Conservation (phyloP, 2,888 invertebrate species). For the Bombyx huttoni region DNA sequence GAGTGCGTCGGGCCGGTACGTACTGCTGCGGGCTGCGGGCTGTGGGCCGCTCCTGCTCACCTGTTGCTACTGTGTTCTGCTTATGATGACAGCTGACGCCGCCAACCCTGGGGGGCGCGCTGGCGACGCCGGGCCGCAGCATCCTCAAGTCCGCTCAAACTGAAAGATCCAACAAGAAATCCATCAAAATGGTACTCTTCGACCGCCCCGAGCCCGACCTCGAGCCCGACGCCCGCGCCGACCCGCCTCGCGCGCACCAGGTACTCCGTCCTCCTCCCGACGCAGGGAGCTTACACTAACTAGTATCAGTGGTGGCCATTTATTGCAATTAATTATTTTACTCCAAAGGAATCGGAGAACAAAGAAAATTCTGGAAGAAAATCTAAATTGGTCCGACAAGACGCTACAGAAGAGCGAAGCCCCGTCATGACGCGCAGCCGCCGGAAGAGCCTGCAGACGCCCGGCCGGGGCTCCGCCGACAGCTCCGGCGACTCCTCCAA, state of each 20-base stretch:
- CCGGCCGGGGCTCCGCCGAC: slow-evolving; percentile 5
- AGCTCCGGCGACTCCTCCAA: slow-evolving; percentile 8
- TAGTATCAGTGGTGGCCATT: neutral
- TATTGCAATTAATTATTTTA: no score
- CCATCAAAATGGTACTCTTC: slow-evolving; percentile 48
- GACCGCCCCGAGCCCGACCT: slow-evolving; percentile 28
- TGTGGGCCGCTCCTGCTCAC: no score
- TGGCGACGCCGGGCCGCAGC: slow-evolving; percentile 49
- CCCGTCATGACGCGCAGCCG: slow-evolving; percentile 35
- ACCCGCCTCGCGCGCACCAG: no score
- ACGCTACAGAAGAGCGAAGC: slow-evolving; percentile 24
- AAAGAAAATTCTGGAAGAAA: slow-evolving; percentile 28
- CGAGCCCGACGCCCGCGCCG: no score
- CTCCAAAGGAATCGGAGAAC: slow-evolving; percentile 10
- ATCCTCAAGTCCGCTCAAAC: slow-evolving; percentile 38
- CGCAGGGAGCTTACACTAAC: no score
- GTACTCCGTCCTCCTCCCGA: no score
- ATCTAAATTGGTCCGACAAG: slow-evolving; percentile 25
- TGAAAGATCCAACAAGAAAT: slow-evolving; percentile 30
- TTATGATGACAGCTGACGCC: slow-evolving; percentile 23
- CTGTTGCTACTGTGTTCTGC: neutral
- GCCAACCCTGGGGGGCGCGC: slow-evolving; percentile 24
- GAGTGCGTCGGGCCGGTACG: slow-evolving; percentile 43
- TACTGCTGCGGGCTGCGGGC: no score
- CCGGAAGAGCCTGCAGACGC: slow-evolving; percentile 28